Percentiles rank a stretch among this genome's conserved stretches.
These are phyloP conservation scores for Chanos chanos DNA, from an alignment of 2,797 vertebrate genomes.

Conservation along the genomic window DNA sequence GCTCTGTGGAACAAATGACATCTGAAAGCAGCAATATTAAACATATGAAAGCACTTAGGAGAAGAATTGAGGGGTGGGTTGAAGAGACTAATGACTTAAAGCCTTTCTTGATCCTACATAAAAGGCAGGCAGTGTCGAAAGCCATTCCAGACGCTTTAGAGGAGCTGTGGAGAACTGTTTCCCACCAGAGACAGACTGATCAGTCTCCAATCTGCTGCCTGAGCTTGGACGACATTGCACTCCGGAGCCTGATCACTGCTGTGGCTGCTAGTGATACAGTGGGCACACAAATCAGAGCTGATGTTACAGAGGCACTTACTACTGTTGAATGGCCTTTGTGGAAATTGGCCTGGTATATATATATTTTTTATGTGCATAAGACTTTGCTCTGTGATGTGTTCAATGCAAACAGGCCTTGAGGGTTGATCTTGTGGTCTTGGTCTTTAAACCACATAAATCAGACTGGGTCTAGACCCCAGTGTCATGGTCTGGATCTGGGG, in stretches of 20 bases:
- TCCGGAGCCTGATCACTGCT: conserved; percentile 33
- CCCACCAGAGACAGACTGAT: conserved; percentile 57
- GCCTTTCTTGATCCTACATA: conserved; percentile 71
- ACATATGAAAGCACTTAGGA: conserved; percentile 71
- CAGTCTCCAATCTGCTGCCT: conserved; percentile 53
- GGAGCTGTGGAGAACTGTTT: conserved; percentile 59
- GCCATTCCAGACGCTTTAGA: conserved; percentile 64
- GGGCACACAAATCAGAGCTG: background rate
- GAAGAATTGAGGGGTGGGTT: conserved; percentile 60
- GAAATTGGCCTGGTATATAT: too few species aligned
- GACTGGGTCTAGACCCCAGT: too few species aligned
- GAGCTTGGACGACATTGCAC: conserved; percentile 38
- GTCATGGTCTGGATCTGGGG: too few species aligned
- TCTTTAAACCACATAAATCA: too few species aligned
- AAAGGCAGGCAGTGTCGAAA: conserved; percentile 69
- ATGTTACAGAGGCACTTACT: conserved; percentile 4
- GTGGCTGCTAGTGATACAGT: background rate
- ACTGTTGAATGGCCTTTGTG: background rate
- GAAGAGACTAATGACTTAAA: conserved; percentile 65
- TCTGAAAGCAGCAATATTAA: conserved; percentile 64
- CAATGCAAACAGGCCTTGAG: too few species aligned
- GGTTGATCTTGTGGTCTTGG: too few species aligned
- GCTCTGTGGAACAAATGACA: conserved; percentile 69
- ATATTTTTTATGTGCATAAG: too few species aligned
- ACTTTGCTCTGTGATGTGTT: background rate